Conservation (phyloP, 2,797 vertebrate genomes). For the Ciconia nigra region DNA sequence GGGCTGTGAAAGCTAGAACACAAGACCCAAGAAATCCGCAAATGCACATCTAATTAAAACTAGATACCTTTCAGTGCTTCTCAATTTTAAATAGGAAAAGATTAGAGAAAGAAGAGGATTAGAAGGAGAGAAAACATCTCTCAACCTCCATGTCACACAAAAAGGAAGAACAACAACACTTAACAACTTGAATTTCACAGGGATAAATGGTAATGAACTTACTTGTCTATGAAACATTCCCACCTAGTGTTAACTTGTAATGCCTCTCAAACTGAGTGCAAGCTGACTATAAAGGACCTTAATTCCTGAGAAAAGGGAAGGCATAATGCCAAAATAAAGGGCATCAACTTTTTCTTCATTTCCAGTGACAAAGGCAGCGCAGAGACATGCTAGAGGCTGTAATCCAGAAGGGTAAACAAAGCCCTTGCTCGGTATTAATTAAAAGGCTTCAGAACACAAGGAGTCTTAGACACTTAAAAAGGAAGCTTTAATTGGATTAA, state of each 20-base stretch:
- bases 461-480: neutral
- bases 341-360: neutral
- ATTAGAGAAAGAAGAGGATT: constrained; percentile 9
- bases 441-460: neutral
- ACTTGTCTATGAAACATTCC: neutral
- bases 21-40: neutral
- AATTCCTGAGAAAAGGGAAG: neutral
- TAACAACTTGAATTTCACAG: constrained; percentile 1
- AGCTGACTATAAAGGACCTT: neutral
- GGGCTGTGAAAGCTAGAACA: neutral
- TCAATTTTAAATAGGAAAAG: neutral
- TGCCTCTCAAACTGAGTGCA: neutral
- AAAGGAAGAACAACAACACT: neutral
- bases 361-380: neutral
- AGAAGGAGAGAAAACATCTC: neutral
- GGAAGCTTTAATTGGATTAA: constrained; percentile 7
- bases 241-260: constrained; percentile 11
- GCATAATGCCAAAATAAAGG: constrained; percentile 1
- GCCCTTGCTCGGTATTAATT: neutral
- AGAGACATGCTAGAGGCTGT: neutral
- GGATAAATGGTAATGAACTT: constrained; percentile 25
- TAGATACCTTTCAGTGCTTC: neutral
- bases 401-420: constrained; percentile 45
- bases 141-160: neutral
- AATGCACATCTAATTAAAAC: neutral